A percentile compares a stretch with the other conserved stretches of the same genome.
phyloP scores from a whole-genome alignment of 2,113 vertebrate genomes.

The Benitochromis conjunctus region DNA sequence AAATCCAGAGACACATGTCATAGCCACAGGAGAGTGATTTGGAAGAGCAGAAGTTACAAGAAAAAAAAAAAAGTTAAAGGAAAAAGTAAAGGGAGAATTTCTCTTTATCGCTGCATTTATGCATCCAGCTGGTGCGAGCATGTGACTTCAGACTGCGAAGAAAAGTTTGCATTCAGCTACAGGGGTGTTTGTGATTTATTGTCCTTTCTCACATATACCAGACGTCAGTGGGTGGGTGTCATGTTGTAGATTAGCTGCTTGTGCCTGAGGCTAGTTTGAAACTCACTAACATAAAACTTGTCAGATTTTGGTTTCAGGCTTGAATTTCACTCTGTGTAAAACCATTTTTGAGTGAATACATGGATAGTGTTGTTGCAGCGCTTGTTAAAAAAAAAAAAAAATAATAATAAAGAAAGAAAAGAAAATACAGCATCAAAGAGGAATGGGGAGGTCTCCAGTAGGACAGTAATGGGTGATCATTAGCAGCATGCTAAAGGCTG shows the following conservation, averaged over 20 bases:
- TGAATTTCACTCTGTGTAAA: not conserved
- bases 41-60: not conserved
- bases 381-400: not conserved
- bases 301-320: slow-evolving; percentile 15
- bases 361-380: slow-evolving; percentile 6
- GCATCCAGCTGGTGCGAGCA: slow-evolving; percentile 20
- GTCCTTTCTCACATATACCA: not conserved
- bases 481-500: not conserved
- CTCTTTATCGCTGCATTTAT: not conserved
- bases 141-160: not conserved
- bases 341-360: not conserved
- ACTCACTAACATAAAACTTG: not conserved
- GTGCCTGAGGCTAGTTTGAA: not conserved
- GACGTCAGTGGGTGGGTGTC: not conserved
- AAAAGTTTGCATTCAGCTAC: not conserved
- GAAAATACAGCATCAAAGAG: not conserved
- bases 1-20: not conserved
- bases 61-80: not conserved
- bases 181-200: slow-evolving; percentile 9
- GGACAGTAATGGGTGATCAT: not conserved
- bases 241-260: slow-evolving; percentile 8
- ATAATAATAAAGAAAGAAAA: no score
- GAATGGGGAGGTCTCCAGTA: not conserved
- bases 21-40: not conserved
- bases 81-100: not conserved